These are phyloP conservation scores for Tetraodon nigroviridis DNA, from an alignment of 2,113 vertebrate species.

Conservation along the genomic window DNA sequence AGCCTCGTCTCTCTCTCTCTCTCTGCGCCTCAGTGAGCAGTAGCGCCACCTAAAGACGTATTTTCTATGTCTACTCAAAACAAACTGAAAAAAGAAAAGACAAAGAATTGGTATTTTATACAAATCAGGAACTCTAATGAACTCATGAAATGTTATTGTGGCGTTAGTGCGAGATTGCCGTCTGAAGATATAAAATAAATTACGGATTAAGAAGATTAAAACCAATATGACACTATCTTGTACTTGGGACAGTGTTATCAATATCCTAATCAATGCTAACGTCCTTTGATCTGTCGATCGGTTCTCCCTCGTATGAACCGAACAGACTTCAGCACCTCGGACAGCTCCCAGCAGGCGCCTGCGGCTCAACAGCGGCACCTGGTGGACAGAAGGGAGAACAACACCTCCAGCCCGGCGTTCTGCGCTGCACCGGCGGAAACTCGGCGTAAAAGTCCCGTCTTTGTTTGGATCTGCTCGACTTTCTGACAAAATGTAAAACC, in stretches of 20 bases:
- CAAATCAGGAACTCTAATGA: too few relatives aligned
- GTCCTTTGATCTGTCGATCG: not conserved
- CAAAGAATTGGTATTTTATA: not conserved
- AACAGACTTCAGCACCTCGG: constrained; percentile 50
- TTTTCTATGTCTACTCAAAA: too few relatives aligned
- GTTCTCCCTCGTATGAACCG: not conserved
- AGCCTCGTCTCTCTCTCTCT: not conserved
- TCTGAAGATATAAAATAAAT: too few relatives aligned
- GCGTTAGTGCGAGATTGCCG: too few relatives aligned
- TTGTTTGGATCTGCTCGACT: too few relatives aligned
- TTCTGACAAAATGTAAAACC: too few relatives aligned
- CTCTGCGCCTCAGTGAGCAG: constrained; percentile 14
- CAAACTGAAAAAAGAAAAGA: not conserved
- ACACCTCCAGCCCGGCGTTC: not conserved
- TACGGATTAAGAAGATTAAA: too few relatives aligned
- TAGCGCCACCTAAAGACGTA: constrained; percentile 61
- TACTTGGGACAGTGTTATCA: too few relatives aligned
- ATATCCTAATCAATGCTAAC: not conserved
- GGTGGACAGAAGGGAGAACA: constrained; percentile 16
- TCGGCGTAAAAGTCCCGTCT: too few relatives aligned
- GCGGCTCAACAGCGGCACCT: constrained; percentile 40
- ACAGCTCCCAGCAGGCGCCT: constrained; percentile 13
- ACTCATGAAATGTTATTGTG: too few relatives aligned
- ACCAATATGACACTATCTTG: too few relatives aligned
- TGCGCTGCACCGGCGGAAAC: too few relatives aligned